Conservation (phyloP, 2,113 vertebrate species). For the Guaruba guarouba region DNA sequence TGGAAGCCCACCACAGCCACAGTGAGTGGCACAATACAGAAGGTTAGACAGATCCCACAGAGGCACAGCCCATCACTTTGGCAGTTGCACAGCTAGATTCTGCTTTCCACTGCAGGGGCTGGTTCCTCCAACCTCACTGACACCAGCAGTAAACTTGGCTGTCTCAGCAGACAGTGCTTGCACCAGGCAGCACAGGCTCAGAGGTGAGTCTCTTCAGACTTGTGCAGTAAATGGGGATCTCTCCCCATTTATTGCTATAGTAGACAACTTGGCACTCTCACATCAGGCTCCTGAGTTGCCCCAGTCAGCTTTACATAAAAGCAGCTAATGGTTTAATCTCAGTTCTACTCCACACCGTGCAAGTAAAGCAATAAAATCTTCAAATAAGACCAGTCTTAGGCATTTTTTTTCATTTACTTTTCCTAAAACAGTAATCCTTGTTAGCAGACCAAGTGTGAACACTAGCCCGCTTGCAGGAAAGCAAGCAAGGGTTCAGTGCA, state of each 20-base stretch:
- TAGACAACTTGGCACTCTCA: accelerated
- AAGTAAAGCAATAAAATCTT: neutral
- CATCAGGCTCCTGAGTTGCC: neutral
- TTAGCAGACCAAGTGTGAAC: neutral
- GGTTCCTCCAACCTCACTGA: neutral
- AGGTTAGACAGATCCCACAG: neutral
- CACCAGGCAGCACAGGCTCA: accelerated
- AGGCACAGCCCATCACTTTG: accelerated
- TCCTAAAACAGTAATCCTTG: neutral
- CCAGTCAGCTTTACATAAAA: neutral
- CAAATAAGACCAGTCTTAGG: neutral
- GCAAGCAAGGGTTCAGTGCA: neutral
- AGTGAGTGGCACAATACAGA: neutral
- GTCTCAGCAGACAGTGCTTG: accelerated
- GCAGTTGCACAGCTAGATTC: neutral
- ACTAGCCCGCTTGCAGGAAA: neutral
- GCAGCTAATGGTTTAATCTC: neutral
- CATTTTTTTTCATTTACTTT: neutral
- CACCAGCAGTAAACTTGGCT: neutral
- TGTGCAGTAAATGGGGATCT: neutral
- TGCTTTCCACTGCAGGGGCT: neutral
- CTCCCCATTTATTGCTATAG: neutral
- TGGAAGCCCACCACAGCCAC: neutral
- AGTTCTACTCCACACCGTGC: neutral
- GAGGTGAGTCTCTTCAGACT: neutral